Percentiles rank a stretch among this genome's conserved stretches.
phyloP scores from a whole-genome alignment of 2,113 vertebrate species.

The Corydoras maculifer region DNA sequence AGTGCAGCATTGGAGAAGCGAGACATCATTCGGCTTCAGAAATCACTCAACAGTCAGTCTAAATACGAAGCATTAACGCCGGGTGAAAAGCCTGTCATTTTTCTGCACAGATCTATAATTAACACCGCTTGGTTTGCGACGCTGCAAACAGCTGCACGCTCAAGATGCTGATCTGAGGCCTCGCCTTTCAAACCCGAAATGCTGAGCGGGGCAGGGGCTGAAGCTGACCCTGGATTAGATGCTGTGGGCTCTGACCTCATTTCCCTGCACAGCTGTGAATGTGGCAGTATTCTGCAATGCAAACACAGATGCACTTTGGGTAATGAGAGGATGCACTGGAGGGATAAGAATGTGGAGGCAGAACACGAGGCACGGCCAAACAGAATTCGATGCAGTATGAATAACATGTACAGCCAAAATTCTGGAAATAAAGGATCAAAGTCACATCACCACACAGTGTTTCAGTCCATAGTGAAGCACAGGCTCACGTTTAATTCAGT shows the following conservation, averaged over 20 bases:
- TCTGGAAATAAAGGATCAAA: too few relatives aligned
- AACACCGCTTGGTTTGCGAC: constrained; percentile 8
- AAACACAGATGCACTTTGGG: constrained; percentile 17
- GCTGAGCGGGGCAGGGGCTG: not conserved
- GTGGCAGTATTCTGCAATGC: not conserved
- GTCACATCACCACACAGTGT: too few relatives aligned
- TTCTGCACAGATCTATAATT: constrained; percentile 8
- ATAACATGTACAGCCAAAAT: too few relatives aligned
- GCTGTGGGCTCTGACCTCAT: constrained; percentile 3
- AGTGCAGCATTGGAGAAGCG: too few relatives aligned
- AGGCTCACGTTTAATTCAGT: not conserved
- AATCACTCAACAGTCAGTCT: not conserved
- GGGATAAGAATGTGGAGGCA: not conserved
- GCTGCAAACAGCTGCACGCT: constrained; percentile 21
- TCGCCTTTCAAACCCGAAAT: not conserved
- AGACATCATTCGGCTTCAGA: too few relatives aligned
- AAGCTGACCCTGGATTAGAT: constrained; percentile 12
- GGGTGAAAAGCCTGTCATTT: constrained; percentile 19
- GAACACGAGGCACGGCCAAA: too few relatives aligned
- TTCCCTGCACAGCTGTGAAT: constrained; percentile 5
- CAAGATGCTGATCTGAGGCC: not conserved
- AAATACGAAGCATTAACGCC: constrained; percentile 15
- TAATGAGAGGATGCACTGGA: constrained; percentile 18
- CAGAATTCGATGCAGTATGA: too few relatives aligned
- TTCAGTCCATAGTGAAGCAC: too few relatives aligned